phyloP scores from a whole-genome alignment of 2,797 vertebrate species.

The Enteromius anoplus region DNA sequence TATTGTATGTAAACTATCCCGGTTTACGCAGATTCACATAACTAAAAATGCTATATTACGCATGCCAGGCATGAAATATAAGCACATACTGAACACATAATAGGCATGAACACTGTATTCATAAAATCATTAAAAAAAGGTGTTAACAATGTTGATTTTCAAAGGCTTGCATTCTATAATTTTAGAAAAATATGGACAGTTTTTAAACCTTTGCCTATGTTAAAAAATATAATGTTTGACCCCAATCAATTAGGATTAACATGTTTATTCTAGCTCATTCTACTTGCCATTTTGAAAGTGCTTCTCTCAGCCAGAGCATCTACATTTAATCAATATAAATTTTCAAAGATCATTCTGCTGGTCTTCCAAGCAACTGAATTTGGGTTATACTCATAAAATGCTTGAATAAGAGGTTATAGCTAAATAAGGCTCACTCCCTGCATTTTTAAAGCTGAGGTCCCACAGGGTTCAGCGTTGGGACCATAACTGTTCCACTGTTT shows the following conservation, averaged over 20 bases:
- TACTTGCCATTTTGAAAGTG: not conserved
- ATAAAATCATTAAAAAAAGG: too few species aligned
- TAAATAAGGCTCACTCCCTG: not conserved
- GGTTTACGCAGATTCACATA: not conserved
- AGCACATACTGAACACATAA: not conserved
- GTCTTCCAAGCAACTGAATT: not conserved
- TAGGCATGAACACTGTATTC: not conserved
- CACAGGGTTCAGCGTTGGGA: not conserved
- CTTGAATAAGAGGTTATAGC: not conserved
- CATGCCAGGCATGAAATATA: not conserved
- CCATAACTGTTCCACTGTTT: not conserved
- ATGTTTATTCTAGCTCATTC: not conserved
- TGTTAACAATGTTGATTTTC: not conserved
- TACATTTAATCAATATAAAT: not conserved
- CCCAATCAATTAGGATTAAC: not conserved
- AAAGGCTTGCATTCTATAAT: not conserved
- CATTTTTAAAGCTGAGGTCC: not conserved
- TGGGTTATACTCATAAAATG: not conserved
- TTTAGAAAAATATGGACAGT: not conserved
- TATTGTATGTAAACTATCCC: not conserved
- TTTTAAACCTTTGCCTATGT: not conserved
- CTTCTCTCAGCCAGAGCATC: not conserved
- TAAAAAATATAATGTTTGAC: not conserved
- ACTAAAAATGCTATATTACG: not conserved
- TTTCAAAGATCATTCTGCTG: not conserved